Conservation (phyloP, 1,140 invertebrate genomes). For the Frieseomelitta varia region DNA sequence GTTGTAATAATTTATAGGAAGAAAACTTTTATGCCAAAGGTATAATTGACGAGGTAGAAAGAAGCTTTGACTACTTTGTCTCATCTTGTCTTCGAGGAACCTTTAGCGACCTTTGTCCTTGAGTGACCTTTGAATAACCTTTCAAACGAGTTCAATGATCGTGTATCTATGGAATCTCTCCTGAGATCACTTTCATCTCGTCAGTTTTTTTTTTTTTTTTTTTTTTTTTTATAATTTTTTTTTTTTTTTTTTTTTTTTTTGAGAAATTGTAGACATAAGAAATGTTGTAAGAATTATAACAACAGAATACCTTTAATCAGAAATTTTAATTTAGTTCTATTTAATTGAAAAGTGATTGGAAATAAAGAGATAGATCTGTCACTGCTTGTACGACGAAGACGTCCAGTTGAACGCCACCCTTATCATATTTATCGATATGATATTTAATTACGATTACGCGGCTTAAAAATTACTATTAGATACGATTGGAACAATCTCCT, state of each 20-base stretch:
- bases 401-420: constrained; percentile 34
- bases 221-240: not conserved
- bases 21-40: not conserved
- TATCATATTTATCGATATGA: constrained; percentile 60
- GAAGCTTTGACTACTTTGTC: not conserved
- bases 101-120: not conserved
- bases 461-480: constrained; percentile 60
- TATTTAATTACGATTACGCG: constrained; percentile 61
- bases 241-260: not conserved
- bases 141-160: not conserved
- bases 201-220: not conserved
- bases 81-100: not conserved
- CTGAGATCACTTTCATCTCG: not conserved
- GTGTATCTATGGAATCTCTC: not conserved
- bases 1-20: not conserved
- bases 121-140: not conserved
- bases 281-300: not conserved
- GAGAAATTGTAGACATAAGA: not conserved
- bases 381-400: constrained; percentile 37
- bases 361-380: not conserved
- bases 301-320: not conserved
- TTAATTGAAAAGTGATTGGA: not conserved
- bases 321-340: not conserved
- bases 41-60: not conserved
- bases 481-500: constrained; percentile 57